phyloP scores from a whole-genome alignment of 2,113 vertebrate genomes.

The Synchiropus splendidus region DNA sequence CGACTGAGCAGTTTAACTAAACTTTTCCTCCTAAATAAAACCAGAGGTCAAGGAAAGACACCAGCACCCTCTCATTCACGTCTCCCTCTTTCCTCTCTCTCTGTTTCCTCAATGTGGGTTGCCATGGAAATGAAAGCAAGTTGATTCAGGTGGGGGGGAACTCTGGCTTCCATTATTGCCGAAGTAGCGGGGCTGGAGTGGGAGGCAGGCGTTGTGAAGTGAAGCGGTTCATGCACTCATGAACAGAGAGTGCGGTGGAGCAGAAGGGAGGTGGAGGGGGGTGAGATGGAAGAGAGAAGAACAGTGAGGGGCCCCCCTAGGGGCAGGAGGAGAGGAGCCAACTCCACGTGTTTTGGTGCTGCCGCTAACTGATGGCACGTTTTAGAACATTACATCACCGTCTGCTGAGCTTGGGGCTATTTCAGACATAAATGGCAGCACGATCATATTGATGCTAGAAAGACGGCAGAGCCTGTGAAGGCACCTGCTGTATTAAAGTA shows the following conservation, averaged over 20 bases:
- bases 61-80: constrained; percentile 43
- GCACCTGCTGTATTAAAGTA: constrained; percentile 37
- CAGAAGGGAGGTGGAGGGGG: constrained; percentile 40
- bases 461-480: constrained; percentile 8
- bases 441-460: constrained; percentile 27
- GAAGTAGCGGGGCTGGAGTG: constrained; percentile 39
- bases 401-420: constrained; percentile 27
- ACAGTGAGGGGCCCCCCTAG: constrained; percentile 32
- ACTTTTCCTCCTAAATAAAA: constrained; percentile 21
- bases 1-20: constrained; percentile 23
- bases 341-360: constrained; percentile 51
- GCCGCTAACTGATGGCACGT: constrained; percentile 41
- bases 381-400: constrained; percentile 48
- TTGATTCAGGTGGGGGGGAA: constrained; percentile 6
- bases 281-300: constrained; percentile 17
- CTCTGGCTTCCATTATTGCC: constrained; percentile 42
- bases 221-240: constrained; percentile 53
- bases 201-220: constrained; percentile 40
- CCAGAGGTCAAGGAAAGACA: constrained; percentile 34
- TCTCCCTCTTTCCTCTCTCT: constrained; percentile 14
- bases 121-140: constrained; percentile 64
- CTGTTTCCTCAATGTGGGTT: constrained; percentile 39
- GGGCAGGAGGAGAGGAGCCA: constrained; percentile 34
- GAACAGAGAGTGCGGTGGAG: constrained; percentile 54
- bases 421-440: constrained; percentile 25